Percentiles rank a stretch among this genome's conserved stretches.
Evolutionary conservation across 2,888 invertebrate genomes (phyloP).

Genomic region (Prosopocoilus inquinatus): DNA sequence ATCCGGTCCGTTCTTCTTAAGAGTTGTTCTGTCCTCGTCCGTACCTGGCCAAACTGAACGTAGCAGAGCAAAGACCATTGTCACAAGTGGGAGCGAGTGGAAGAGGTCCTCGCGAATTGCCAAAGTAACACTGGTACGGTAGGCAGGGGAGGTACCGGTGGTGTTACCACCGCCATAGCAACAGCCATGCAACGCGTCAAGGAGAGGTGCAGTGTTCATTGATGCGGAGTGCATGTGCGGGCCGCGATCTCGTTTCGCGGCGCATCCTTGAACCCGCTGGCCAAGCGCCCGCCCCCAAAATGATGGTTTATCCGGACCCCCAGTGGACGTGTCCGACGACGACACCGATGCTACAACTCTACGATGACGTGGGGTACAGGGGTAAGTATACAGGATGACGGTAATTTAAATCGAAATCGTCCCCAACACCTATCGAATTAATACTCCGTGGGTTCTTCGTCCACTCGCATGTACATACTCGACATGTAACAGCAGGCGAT

Average conservation of each 20-base stretch:
- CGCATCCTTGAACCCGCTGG: neutral
- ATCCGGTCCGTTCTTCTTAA: constrained; percentile 26
- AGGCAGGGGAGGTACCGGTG: constrained; percentile 15
- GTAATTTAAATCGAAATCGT: constrained; percentile 15
- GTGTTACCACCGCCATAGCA: constrained; percentile 30
- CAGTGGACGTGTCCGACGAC: constrained; percentile 56
- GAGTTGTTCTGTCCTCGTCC: constrained; percentile 23
- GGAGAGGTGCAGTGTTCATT: constrained; percentile 39
- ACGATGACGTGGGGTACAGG: constrained; percentile 63
- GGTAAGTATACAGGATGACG: constrained; percentile 52
- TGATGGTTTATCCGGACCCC: constrained; percentile 65
- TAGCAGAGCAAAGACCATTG: constrained; percentile 16
- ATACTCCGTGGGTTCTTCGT: neutral
- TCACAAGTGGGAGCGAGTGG: constrained; percentile 29
- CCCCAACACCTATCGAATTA: neutral
- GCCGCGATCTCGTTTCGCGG: constrained; percentile 42
- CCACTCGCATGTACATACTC: constrained; percentile 20
- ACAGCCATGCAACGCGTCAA: constrained; percentile 36
- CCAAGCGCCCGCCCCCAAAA: constrained; percentile 27
- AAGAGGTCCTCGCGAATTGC: constrained; percentile 34
- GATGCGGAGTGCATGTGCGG: constrained; percentile 47
- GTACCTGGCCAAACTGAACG: constrained; percentile 11
- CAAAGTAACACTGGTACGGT: constrained; percentile 19
- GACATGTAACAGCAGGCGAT: constrained; percentile 33
- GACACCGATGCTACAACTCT: constrained; percentile 62